Evolutionary conservation across 2,113 vertebrate species (phyloP).

Genomic region (Sylvia atricapilla): DNA sequence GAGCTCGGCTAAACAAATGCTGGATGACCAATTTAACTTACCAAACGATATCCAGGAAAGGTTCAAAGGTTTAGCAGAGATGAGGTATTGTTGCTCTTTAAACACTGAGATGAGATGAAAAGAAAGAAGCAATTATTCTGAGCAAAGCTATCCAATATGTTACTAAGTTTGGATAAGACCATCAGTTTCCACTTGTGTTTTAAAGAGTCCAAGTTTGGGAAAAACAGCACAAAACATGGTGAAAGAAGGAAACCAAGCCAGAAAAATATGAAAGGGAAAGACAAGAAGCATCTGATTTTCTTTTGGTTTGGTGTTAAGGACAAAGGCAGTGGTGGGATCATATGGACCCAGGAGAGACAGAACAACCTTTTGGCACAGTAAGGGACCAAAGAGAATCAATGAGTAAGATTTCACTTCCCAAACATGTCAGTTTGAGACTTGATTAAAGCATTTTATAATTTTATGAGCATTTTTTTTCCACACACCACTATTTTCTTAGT

Average conservation of each 20-base stretch:
- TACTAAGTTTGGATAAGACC: slow-evolving; percentile 6
- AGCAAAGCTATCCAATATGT: slow-evolving; percentile 58
- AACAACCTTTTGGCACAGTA: accelerated
- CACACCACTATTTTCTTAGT: background rate
- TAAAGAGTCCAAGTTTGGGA: background rate
- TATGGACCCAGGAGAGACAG: accelerated
- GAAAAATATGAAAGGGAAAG: background rate
- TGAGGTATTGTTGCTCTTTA: slow-evolving; percentile 52
- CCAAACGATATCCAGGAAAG: background rate
- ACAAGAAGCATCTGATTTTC: background rate
- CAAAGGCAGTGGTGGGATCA: background rate
- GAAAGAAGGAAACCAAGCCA: background rate
- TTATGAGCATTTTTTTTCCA: background rate
- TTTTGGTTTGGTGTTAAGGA: background rate
- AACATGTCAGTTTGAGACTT: accelerated
- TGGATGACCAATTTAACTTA: background rate
- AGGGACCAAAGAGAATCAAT: background rate
- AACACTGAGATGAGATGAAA: slow-evolving; percentile 55
- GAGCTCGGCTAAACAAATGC: background rate
- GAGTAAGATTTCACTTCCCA: background rate
- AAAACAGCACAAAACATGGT: background rate
- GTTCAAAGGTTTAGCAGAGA: slow-evolving; percentile 40
- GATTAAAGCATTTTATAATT: background rate
- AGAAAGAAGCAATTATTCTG: slow-evolving; percentile 33
- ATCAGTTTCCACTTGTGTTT: slow-evolving; percentile 43